Evolutionary conservation across 92 coral and sea anemone genomes (phyloP), one percentile per base, ranked within the genome.

Genomic region (Virgularia gustaviana): DNA sequence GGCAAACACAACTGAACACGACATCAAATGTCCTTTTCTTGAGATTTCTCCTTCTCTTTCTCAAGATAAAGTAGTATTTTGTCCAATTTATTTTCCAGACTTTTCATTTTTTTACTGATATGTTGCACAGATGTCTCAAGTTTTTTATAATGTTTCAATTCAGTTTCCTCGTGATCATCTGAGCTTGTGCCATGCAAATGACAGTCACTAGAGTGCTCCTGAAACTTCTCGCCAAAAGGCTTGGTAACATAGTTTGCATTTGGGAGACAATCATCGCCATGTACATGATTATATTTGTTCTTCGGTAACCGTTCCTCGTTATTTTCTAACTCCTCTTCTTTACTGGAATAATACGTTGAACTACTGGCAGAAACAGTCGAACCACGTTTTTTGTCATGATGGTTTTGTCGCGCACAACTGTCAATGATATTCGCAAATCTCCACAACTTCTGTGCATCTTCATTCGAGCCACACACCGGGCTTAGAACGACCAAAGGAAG

Each of bases 81-180:
- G 51, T 89, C 94, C 59, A 94, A 70, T 64, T 85, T 90, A 62
- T 72, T 71, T 43, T 94, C 96, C 22, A 94, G 80, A 57, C 85
- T 67, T 73, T 87, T 66, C 53, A 94, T 73, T 49, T 83, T 83
- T 2, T 33, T 30, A 0, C 87, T 62, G 83, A 94, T 88, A 33
- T 94, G 88, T 60, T 86, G 58, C 47, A 85, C 67, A 27, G 90
- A 87, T 31, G 80, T 83, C 59, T 85, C 87, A 30, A 87, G 39
- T 51, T 53, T 79, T 8, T 49, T 34, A 49, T 45, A 45, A 34
- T 56, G 44, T 25, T 24, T 61, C 2, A 23, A 36, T 3, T 42
- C 70, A 22, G 24, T 25, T 22, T 82, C 63, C 7, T 59, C 33
- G 6, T 81, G 89, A 0, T 65, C 65, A 36, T 61, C 79, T 3